Evolutionary conservation across 2,888 invertebrate species (phyloP), one percentile per base, ranked within the genome.

Genomic region (Mythimna impura): DNA sequence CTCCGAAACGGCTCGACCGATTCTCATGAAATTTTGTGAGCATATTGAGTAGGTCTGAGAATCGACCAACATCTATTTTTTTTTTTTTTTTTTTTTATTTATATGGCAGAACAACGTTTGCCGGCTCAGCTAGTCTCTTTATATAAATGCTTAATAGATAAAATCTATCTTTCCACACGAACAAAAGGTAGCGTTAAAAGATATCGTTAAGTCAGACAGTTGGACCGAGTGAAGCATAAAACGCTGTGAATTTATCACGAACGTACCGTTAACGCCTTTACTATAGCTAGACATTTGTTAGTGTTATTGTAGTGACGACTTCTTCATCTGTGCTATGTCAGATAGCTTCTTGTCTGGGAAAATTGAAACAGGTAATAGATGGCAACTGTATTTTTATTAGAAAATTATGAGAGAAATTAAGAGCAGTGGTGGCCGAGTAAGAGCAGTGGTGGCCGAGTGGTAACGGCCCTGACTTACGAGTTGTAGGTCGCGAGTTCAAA

Each of bases 271-370:
- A 80, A 36, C 52, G 20, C 52, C 14, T 66, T 47, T 52, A 0
- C 12, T 43, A 65, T 14, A 20, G 54, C 50, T 7, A 60, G 55
- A 54, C 64, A 62, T 57, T 76, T 50, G 54, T 36, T 30, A n/a
- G n/a, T n/a, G n/a, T n/a, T 17, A 80, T 80, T 74, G 62, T 10
- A 54, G 80, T 20, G 66, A 77, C 36, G 65, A 12, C 0, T n/a
- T 20, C 10, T 20, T 17, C 10, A 62, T 57, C 30, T 74, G 54
- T 77, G 52, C 57, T 14, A 25, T 34, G 25, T 73, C 20, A 61
- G 72, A 40, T 63, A 40, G 61, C 40, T 40, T 61, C 7, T 61
- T 22, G 40, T 60, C n/a, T 60, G 12, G n/a, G 12, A n/a, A 58
- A 58, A 60, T 36, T 60, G n/a, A 36, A 36, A 60, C 36, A 7